Base-by-base conservation (phyloP, 2,888 invertebrate species). In the Drosophila anomalata region DNA sequence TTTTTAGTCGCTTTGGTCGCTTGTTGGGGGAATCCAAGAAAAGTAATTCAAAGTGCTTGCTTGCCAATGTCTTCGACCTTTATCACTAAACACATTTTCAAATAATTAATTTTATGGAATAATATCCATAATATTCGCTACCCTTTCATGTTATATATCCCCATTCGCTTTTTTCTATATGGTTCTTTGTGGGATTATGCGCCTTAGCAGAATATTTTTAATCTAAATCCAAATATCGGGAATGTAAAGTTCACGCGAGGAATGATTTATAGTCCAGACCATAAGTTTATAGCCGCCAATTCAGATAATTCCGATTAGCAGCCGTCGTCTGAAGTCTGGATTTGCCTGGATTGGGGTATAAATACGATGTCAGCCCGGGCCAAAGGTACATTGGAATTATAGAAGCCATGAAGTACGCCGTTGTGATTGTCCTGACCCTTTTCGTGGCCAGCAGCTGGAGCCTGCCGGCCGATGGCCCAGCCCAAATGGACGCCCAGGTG, bases 401-500 rank as follows among this genome's bases (percentile, higher is more conserved):
- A 46, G 20, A 1, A 46, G 62, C 7, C 54, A 81, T 81, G 81
- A 81, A 78, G 63, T 59, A 51, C 36, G 51, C 55, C 51, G 57
- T 67, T 26, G 53, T 24, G 5, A 52, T 56, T 46, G 36, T 72
- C 42, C 61, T 79, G 22, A 57, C 67, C 54, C 51, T 81, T 22
- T 65, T 62, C 46, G 53, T 81, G 62, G 84, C 65, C 59, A 33
- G 66, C 42, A 72, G 61, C 24, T 63, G 55, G 22, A 60, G 72
- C 36, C 83, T 83, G 47, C 83, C 83, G 0, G 2, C 68, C 36
- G 22, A 67, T 8, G 0, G 56, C 6, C 71, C 80, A 0, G 54
- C 73, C 11, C 71, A 79, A 24, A 53, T 78, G 51, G 62, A 77
- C 29, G 77, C 58, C 4, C 62, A 76, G 66, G 69, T 89, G 22